Evolutionary conservation across 2,888 invertebrate genomes (phyloP).

Genomic region (Drosophila prostipennis): DNA sequence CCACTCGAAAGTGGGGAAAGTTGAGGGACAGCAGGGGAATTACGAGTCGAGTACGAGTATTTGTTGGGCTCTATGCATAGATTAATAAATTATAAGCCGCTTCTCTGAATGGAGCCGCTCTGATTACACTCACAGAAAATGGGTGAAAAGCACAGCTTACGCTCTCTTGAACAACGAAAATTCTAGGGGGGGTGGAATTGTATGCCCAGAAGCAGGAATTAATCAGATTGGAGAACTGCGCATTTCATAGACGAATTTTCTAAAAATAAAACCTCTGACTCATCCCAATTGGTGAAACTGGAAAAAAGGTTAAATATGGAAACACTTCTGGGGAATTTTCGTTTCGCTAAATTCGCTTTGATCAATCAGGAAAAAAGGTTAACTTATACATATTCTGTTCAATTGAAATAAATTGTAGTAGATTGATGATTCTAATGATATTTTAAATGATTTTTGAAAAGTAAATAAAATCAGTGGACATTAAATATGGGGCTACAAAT

Average conservation of each 20-base stretch:
- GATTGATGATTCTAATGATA: background rate
- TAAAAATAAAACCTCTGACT: background rate
- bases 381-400: background rate
- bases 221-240: slow-evolving; percentile 1
- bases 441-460: background rate
- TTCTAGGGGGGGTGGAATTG: background rate
- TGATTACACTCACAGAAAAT: slow-evolving; percentile 44
- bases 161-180: background rate
- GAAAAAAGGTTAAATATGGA: background rate
- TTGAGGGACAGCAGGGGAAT: slow-evolving; percentile 45
- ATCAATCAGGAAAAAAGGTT: slow-evolving; percentile 3
- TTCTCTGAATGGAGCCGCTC: slow-evolving; percentile 44
- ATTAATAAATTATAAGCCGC: slow-evolving; percentile 78
- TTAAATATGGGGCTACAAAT: too few relatives aligned
- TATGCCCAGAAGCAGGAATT: slow-evolving; percentile 6
- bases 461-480: background rate
- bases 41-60: slow-evolving; percentile 50
- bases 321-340: background rate
- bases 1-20: slow-evolving; percentile 60
- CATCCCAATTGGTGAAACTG: background rate
- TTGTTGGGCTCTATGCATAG: slow-evolving; percentile 69
- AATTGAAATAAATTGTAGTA: background rate
- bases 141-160: background rate
- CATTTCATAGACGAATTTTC: background rate
- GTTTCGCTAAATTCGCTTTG: background rate